Conservation (phyloP, 1,140 invertebrate species). For the Drosophila asahinai region DNA sequence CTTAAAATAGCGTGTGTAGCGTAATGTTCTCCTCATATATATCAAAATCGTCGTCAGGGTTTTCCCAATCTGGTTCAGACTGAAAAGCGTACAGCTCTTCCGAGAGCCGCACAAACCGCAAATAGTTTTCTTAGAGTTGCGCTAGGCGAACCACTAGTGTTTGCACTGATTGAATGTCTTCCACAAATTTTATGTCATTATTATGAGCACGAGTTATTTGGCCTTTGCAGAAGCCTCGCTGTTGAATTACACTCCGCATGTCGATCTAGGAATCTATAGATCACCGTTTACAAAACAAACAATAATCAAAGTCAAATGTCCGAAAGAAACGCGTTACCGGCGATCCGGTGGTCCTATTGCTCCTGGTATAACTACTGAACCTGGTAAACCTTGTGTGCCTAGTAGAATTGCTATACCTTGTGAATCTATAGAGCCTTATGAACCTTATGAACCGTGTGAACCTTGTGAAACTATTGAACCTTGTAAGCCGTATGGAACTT, state of each 20-base stretch:
- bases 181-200: not conserved
- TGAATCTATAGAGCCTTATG: no score
- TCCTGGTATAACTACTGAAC: no score
- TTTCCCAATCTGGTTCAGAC: not conserved
- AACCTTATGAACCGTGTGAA: no score
- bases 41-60: not conserved
- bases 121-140: not conserved
- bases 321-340: no score
- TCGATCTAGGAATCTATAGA: not conserved
- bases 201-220: not conserved
- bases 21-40: not conserved
- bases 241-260: slow-evolving; percentile 1
- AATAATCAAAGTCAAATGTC: no score
- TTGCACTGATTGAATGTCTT: not conserved
- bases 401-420: no score
- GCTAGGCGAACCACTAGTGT: not conserved
- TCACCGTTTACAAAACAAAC: no score
- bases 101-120: not conserved
- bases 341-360: no score
- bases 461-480: no score
- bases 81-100: not conserved
- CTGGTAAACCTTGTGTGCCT: no score
- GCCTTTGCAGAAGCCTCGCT: not conserved
- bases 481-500: no score
- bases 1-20: not conserved